phyloP scores from a whole-genome alignment of 2,797 vertebrate species.

The Glyptemys insculpta region DNA sequence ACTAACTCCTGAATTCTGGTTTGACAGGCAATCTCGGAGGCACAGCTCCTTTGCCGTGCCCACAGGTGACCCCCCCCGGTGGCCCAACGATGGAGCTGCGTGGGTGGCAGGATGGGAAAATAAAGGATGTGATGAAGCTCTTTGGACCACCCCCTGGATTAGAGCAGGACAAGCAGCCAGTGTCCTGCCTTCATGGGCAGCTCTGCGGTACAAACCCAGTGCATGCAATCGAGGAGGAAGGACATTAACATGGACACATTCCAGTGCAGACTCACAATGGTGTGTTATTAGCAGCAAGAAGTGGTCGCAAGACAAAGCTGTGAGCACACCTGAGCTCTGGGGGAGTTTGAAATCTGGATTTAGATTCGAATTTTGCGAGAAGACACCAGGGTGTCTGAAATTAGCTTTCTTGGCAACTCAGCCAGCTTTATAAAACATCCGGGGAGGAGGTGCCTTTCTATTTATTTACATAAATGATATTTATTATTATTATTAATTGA shows the following conservation, averaged over 20 bases:
- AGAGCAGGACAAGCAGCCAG: not conserved
- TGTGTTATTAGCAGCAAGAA: not conserved
- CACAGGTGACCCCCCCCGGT: not conserved
- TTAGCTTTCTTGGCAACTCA: not conserved
- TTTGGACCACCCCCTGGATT: no score
- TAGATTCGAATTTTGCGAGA: not conserved
- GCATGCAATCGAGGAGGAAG: not conserved
- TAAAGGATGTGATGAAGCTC: no score
- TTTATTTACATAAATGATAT: not conserved
- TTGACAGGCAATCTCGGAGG: not conserved
- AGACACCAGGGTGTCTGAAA: not conserved
- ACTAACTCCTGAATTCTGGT: not conserved
- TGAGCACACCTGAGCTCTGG: not conserved
- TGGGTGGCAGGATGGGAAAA: not conserved
- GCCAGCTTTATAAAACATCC: not conserved
- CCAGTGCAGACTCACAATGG: not conserved
- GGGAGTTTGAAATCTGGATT: not conserved
- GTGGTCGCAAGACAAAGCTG: not conserved
- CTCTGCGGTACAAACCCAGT: not conserved
- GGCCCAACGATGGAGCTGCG: no score
- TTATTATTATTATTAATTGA: not conserved
- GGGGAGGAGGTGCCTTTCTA: not conserved
- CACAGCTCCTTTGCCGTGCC: not conserved
- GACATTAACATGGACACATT: not conserved
- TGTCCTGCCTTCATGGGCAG: not conserved